Base-by-base conservation (phyloP, 2,113 vertebrate genomes). In the Cisticola juncidis region DNA sequence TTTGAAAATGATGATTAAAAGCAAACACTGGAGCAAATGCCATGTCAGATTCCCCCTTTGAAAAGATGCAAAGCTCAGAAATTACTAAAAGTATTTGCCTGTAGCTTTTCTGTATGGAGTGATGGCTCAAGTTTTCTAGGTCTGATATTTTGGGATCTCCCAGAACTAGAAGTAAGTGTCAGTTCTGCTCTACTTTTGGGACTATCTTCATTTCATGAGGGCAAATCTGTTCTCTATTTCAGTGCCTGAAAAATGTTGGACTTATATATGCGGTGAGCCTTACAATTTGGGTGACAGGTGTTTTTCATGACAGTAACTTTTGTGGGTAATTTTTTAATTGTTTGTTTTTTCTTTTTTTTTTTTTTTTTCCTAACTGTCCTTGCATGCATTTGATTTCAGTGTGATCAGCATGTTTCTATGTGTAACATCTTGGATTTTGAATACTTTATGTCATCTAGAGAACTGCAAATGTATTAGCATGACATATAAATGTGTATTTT, bases 111-210 rank as follows among this genome's bases (percentile, higher is more conserved):
- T 92, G 12, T 84, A 78, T 53, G 36, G 44, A 91, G 35, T 71
- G 51, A 68, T 69, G 53, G 77, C 69, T 94, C 86, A 86, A 53
- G 72, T 95, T 97, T 97, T 95, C 90, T 95, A 91, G 94, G 92
- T 93, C 91, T 95, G 94, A 64, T 97, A 95, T 96, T 96, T 95
- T 95, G 61, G 28, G 88, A 88, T 86, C 81, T 94, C 36, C 47
- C 48, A 96, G 95, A 94, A 88, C 91, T 87, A 40, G 81, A 88
- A 94, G 92, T 56, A 93, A 77, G 92, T 90, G 91, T 94, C 70
- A 92, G 64, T 90, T 94, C 91, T 91, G 94, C 29, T 96, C 96
- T 91, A 81, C 91, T 94, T 97, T 86, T 61, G 60, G 18, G 83
- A 84, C 72, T 64, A 40, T 70, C 69, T 90, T 86, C 44, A 47